Conservation (phyloP, 1,140 invertebrate species). For the Ectropis grisescens region DNA sequence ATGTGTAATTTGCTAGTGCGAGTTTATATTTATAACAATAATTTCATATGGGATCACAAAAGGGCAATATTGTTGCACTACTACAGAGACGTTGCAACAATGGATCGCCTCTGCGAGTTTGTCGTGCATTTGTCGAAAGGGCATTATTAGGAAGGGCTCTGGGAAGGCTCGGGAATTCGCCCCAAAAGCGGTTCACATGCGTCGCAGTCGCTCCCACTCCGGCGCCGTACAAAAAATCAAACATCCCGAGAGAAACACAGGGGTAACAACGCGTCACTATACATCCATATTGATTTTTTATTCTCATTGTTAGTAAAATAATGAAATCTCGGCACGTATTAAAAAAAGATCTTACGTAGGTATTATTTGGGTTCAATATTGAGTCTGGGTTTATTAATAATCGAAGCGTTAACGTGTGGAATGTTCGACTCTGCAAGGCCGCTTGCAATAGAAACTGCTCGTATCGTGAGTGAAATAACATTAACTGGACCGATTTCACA, state of each 20-base stretch:
- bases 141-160: slow-evolving; percentile 67
- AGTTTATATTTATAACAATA: slow-evolving; percentile 29
- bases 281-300: slow-evolving; percentile 66
- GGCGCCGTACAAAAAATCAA: slow-evolving; percentile 64
- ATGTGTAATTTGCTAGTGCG: no score
- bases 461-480: slow-evolving; percentile 60
- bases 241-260: slow-evolving; percentile 69
- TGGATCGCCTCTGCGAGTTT: slow-evolving; percentile 59
- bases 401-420: slow-evolving; percentile 66
- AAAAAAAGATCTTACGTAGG: slow-evolving; percentile 55
- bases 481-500: slow-evolving; percentile 48
- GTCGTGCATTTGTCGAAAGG: slow-evolving; percentile 65
- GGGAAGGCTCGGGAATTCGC: slow-evolving; percentile 67
- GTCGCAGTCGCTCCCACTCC: slow-evolving; percentile 63
- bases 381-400: slow-evolving; percentile 64
- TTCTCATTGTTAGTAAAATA: slow-evolving; percentile 65
- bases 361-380: slow-evolving; percentile 63
- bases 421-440: slow-evolving; percentile 63
- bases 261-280: slow-evolving; percentile 66
- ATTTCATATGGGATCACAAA: slow-evolving; percentile 28
- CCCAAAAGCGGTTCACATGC: slow-evolving; percentile 69
- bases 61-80: slow-evolving; percentile 47
- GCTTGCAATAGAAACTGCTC: slow-evolving; percentile 64
- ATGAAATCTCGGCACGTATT: slow-evolving; percentile 48
- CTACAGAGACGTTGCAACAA: slow-evolving; percentile 55